phyloP scores from a whole-genome alignment of 2,888 invertebrate genomes.

The Phaonia tiefii region DNA sequence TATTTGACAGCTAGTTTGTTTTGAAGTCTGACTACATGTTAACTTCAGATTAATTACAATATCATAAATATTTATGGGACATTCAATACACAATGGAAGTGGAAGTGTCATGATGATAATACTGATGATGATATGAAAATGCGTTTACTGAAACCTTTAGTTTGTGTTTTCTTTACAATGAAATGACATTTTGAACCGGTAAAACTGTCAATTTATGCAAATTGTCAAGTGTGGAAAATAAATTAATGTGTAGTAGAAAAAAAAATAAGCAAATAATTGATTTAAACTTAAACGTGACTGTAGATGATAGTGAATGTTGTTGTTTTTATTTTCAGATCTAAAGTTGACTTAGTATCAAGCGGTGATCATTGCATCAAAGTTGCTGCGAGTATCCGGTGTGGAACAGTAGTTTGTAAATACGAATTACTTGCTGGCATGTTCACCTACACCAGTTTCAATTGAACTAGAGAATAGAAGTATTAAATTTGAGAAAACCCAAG shows the following conservation, averaged over 20 bases:
- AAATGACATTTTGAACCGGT: neutral
- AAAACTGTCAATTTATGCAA: conserved; percentile 2
- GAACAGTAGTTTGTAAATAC: no score
- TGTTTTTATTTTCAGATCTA: conserved; percentile 4
- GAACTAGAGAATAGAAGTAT: no score
- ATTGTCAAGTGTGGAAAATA: neutral
- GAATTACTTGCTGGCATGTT: no score
- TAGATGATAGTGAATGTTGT: conserved; percentile 8
- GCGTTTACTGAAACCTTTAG: neutral
- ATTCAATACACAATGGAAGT: neutral
- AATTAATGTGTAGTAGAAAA: neutral
- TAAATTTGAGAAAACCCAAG: no score
- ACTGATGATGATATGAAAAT: neutral
- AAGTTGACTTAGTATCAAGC: no score
- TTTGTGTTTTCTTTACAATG: no score
- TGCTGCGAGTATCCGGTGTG: no score
- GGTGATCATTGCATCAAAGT: no score
- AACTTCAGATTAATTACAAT: neutral
- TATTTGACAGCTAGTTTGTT: no score
- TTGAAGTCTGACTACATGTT: neutral
- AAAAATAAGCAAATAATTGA: conserved; percentile 17
- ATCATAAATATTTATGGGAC: neutral
- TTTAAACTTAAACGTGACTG: conserved; percentile 37
- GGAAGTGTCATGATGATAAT: neutral
- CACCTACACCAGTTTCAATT: no score